Evolutionary conservation across 2,113 vertebrate species (phyloP).

Genomic region (Nyctibius bracteatus): DNA sequence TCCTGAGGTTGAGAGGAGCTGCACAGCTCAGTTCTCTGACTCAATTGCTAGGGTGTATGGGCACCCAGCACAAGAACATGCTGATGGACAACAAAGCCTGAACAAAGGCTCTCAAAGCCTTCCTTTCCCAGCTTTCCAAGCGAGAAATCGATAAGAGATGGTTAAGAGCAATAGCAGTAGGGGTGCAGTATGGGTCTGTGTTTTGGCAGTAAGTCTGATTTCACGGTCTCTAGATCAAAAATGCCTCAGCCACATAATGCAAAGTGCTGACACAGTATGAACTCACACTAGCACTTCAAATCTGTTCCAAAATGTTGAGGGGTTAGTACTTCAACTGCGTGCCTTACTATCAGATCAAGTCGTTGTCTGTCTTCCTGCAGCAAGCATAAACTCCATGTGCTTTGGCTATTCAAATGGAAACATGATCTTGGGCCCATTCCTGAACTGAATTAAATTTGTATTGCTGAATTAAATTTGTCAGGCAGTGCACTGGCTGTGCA

Average conservation of each 20-base stretch:
- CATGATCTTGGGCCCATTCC: not conserved
- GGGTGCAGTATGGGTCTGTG: not conserved
- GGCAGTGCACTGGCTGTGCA: not conserved
- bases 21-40: not conserved
- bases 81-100: not conserved
- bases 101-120: not conserved
- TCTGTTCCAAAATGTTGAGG: not conserved
- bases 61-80: not conserved
- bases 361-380: not conserved
- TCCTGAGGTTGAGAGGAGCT: not conserved
- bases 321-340: not conserved
- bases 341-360: not conserved
- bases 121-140: not conserved
- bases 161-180: not conserved
- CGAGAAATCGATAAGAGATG: not conserved
- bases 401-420: slow-evolving; percentile 21
- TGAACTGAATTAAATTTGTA: not conserved
- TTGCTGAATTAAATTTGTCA: not conserved
- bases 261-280: not conserved
- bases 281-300: not conserved
- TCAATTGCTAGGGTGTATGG: not conserved
- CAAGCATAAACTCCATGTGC: not conserved
- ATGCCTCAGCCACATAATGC: not conserved
- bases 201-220: not conserved
- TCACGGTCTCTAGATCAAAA: slow-evolving; percentile 9